Conservation (phyloP, 2,888 invertebrate genomes). For the Lydus trimaculatus region DNA sequence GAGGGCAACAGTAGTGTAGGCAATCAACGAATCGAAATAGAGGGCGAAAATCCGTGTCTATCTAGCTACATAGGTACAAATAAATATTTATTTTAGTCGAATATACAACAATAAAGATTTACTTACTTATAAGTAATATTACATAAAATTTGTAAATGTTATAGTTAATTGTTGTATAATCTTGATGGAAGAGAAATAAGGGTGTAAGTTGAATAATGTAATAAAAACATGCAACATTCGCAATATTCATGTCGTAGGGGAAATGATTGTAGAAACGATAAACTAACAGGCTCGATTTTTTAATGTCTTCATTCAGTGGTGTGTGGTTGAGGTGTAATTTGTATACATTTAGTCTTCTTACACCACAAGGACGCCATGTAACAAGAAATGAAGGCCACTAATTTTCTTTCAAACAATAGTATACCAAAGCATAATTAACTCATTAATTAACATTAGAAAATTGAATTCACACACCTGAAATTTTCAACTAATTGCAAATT, state of each 20-base stretch:
- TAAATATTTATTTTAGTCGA: constrained; percentile 30
- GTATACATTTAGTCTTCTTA: no score
- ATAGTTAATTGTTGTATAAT: constrained; percentile 15
- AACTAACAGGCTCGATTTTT: constrained; percentile 21
- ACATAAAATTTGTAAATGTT: neutral
- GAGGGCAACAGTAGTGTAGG: constrained; percentile 2
- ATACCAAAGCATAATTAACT: no score
- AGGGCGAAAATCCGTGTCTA: constrained; percentile 24
- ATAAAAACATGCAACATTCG: constrained; percentile 27
- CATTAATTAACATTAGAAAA: no score
- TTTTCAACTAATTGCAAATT: neutral
- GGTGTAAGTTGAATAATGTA: constrained; percentile 27
- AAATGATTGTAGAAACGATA: constrained; percentile 22
- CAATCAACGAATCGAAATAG: constrained; percentile 32
- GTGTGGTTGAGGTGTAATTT: neutral
- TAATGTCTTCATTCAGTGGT: constrained; percentile 23
- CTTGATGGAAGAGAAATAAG: constrained; percentile 16
- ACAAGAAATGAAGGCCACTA: no score
- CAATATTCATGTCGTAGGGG: constrained; percentile 25
- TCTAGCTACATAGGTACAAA: constrained; percentile 13
- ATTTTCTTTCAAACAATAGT: no score
- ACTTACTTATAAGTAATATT: neutral
- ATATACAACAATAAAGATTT: constrained; percentile 22
- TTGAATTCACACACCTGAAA: neutral
- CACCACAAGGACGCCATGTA: no score